Evolutionary conservation across 2,888 invertebrate genomes (phyloP), one percentile per base, ranked within the genome.

Genomic region (Sceliomorpha sp.): DNA sequence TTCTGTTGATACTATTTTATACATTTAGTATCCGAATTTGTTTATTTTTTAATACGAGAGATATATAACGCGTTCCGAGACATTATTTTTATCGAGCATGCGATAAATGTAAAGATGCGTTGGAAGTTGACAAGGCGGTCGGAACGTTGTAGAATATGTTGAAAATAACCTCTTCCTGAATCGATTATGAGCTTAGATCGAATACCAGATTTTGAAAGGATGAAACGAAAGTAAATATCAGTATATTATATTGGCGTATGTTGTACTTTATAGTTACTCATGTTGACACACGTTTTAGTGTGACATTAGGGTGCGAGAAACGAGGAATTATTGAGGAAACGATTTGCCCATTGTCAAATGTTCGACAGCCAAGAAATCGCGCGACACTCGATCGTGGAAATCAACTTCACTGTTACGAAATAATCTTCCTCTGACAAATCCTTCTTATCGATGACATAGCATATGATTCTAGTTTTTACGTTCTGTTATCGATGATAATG

Each of bases 251-350:
- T 39, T 27, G 51, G 51, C 20, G 20, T 20, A 20, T 5, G 40
- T 59, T 14, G 12, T 59, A 42, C 32, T 47, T 47, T 47, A 53
- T 32, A 39, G 40, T 53, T 53, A 47, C 47, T 36, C n/a, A 29
- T 29, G 2, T 29, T 29, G 29, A 13, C 60, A 62, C 62, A 62
- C 62, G 62, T 62, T 62, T 62, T 62, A 62, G 62, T 62, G 62
- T 62, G 53, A 53, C 15, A 27, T 32, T 27, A 39, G 31, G 40
- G 24, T 31, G 44, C 37, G 45, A 29, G 9, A n/a, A 4, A 32
- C 32, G 32, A 32, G 3, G 9, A 12, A 32, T 3, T 12, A 12
- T 32, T 7, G 10, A 10, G 32, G 10, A 32, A 32, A 2, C 32
- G 10, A 10, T 10, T 10, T 4, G 12, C 10, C 32, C 32, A 4